Conservation (phyloP, 2,797 vertebrate species). For the Acanthiza pusilla region DNA sequence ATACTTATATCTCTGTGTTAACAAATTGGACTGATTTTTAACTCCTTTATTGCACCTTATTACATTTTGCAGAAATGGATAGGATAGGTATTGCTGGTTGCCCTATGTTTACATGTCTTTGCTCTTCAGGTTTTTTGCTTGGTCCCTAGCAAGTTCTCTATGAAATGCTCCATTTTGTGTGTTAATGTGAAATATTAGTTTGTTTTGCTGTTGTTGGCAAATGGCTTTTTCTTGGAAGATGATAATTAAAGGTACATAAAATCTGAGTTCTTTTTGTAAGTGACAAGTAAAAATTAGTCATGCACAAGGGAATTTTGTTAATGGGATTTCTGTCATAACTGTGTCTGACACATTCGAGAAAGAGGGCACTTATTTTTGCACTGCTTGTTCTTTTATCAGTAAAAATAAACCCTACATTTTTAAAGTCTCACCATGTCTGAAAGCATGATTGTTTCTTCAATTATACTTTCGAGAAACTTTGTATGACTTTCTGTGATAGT, state of each 20-base stretch:
- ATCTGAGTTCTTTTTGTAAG: neutral
- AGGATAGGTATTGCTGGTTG: neutral
- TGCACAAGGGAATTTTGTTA: neutral
- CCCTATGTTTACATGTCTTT: neutral
- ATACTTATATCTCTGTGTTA: neutral
- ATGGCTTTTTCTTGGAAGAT: constrained; percentile 15
- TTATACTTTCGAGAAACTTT: neutral
- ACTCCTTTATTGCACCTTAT: neutral
- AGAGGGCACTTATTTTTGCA: constrained; percentile 22
- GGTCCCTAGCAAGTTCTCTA: neutral
- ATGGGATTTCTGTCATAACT: constrained; percentile 10
- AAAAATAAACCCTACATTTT: neutral
- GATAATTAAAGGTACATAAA: constrained; percentile 17
- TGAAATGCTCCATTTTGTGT: neutral
- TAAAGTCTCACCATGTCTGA: neutral
- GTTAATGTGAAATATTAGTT: neutral
- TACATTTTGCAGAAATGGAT: neutral
- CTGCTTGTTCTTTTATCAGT: neutral
- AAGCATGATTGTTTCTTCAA: neutral
- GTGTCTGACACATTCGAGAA: neutral
- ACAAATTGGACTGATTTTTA: neutral
- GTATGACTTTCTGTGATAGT: neutral
- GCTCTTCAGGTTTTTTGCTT: neutral
- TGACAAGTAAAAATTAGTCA: constrained; percentile 23
- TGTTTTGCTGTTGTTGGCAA: constrained; percentile 14